These are phyloP conservation scores for Cistogaster globosa DNA, from an alignment of 2,888 invertebrate species.

Conservation along the genomic window DNA sequence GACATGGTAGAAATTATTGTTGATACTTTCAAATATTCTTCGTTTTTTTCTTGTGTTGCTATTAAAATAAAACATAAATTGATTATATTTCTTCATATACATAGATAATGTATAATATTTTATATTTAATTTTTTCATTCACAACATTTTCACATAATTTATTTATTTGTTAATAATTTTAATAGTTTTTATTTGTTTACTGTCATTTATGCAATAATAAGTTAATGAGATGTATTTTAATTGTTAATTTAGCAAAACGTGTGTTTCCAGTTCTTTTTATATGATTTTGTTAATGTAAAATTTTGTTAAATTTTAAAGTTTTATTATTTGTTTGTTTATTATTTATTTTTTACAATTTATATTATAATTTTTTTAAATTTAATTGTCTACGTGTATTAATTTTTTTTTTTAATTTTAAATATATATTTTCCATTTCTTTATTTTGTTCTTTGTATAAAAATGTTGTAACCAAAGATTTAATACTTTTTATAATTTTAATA, in stretches of 20 bases:
- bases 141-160: slow-evolving; percentile 71
- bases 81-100: slow-evolving; percentile 50
- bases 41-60: neutral
- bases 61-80: neutral
- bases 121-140: slow-evolving; percentile 65
- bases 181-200: slow-evolving; percentile 51
- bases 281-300: slow-evolving; percentile 28
- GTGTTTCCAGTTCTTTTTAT: slow-evolving; percentile 45
- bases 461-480: slow-evolving; percentile 54
- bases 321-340: slow-evolving; percentile 20
- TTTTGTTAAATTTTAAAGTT: slow-evolving; percentile 25
- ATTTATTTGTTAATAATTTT: slow-evolving; percentile 19
- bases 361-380: slow-evolving; percentile 29
- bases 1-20: too few species aligned
- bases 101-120: slow-evolving; percentile 38
- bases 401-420: slow-evolving; percentile 35
- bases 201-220: slow-evolving; percentile 45
- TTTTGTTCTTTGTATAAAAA: slow-evolving; percentile 60
- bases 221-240: slow-evolving; percentile 57
- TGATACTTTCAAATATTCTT: neutral
- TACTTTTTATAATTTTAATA: slow-evolving; percentile 35
- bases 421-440: slow-evolving; percentile 23
- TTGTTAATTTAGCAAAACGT: slow-evolving; percentile 44
- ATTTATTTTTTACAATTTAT: slow-evolving; percentile 33
- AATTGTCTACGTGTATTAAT: slow-evolving; percentile 10